Base-by-base conservation (phyloP, 2,113 vertebrate genomes). In the Gopherus evgoodei region DNA sequence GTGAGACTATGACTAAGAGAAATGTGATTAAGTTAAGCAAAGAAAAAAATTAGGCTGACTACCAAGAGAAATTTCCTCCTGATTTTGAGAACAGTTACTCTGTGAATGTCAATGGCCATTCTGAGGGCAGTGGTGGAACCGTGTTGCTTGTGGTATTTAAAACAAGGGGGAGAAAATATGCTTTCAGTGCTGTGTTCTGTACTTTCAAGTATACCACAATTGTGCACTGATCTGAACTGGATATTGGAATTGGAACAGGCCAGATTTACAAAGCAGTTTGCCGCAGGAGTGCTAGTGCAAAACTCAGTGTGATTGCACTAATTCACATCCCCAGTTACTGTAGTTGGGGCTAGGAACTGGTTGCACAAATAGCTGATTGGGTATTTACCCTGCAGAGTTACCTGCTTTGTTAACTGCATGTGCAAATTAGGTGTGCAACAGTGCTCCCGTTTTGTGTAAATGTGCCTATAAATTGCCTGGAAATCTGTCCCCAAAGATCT, bases 401-500 rank as follows among this genome's bases (percentile, higher is more conserved):
- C 85, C 81, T 94, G 56, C 94, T 97, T 96, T 95, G 89, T 93
- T 89, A 81, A 52, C 88, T 96, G 25, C 72, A 89, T 92, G 90
- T 96, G 49, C 87, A 93, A 72, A 95, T 93, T 96, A 94, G 90
- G 78, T 88, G 95, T 83, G 91, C 76, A 96, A 93, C 0, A 1
- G 72, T 93, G 85, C 44, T 96, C 91, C 78, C 87, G 91, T 92
- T 95, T 95, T 92, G 81, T 62, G 89, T 92, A 94, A 96, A 17
- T 82, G 38, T 72, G 85, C 24, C 95, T 78, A 65, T 84, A 96
- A 95, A 96, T 96, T 91, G 54, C 72, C 90, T 82, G 59, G 84
- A 96, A 97, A 97, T 95, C 86, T 96, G 81, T 96, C 96, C 95
- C 90, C 2, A 52, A 91, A 94, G 95, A 95, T 96, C 91, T 95